phyloP scores from a whole-genome alignment of 2,888 invertebrate genomes.

The Agrochola lota region DNA sequence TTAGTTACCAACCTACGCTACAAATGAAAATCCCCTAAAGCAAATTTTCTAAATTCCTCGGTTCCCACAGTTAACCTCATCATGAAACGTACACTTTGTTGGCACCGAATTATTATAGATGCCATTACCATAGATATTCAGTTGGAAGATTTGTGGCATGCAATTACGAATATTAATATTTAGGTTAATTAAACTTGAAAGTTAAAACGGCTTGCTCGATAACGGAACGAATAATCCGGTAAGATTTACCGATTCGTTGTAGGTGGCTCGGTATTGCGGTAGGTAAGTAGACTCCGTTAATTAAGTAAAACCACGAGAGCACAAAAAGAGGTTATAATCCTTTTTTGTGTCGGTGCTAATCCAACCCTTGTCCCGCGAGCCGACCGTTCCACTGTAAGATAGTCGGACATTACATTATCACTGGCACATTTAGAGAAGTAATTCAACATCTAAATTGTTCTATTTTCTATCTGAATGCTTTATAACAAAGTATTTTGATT shows the following conservation, averaged over 20 bases:
- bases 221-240: conserved; percentile 58
- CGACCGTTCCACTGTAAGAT: conserved; percentile 23
- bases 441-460: conserved; percentile 8
- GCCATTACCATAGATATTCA: conserved; percentile 61
- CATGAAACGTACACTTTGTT: conserved; percentile 46
- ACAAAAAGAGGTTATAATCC: conserved; percentile 43
- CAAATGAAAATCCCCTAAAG: conserved; percentile 35
- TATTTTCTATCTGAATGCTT: conserved; percentile 13
- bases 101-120: conserved; percentile 55
- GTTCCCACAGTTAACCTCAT: conserved; percentile 38
- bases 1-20: conserved; percentile 21
- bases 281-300: conserved; percentile 41
- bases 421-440: conserved; percentile 11
- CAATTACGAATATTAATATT: conserved; percentile 65
- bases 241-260: conserved; percentile 51
- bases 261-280: conserved; percentile 9
- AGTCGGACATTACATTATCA: conserved; percentile 37
- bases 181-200: conserved; percentile 66
- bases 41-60: conserved; percentile 45
- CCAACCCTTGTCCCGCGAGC: conserved; percentile 34
- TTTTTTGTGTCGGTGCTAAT: conserved; percentile 52
- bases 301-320: conserved; percentile 50
- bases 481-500: conserved; percentile 31
- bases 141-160: conserved; percentile 48
- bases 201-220: conserved; percentile 59